Evolutionary conservation across 92 coral and sea anemone species (phyloP), one percentile per base, ranked within the genome.

Genomic region (Zoanthus sociatus): DNA sequence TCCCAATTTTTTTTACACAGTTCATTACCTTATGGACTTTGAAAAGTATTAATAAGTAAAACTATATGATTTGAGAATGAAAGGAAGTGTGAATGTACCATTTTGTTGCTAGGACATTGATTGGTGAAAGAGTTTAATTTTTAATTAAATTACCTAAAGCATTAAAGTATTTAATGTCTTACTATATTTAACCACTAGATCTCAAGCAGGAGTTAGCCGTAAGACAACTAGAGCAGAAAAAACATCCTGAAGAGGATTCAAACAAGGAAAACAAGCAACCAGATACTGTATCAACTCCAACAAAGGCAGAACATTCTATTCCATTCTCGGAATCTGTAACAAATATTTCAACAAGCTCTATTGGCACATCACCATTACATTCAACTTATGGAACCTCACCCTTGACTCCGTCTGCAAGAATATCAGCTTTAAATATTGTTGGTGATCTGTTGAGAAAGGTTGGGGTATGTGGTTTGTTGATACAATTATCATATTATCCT

Each of bases 371-470:
- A 4, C 98, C 99, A 1, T 90, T 95, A 55, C 98, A 97, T 63
- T 67, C 94, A 13, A 93, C 92, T 7, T 93, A 92, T 92, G 99
- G 99, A 46, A 96, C 92, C 68, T 95, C 99, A 46, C 99, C 99
- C 16, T 84, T 96, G n/a, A 95, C 99, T 32, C 99, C 99, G 3
- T 96, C 99, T 3, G 99, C 99, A 17, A 94, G 99, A 68, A 96
- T 96, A 92, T 96, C 99, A 46, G 99, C 99, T 9, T 91, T 96
- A 5, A 96, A 96, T 87, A 96, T 96, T 79, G 99, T 96, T 68
- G 99, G 99, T 72, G 99, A 96, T 94, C 92, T 96, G 58, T 87
- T 96, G 71, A 77, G 99, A 87, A 96, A 96, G 93, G 99, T 96
- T 87, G 99, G 99, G 95, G 99, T 96, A 79, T 84, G 99, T 89